phyloP scores from a whole-genome alignment of 2,113 vertebrate species.

The Labeo catla region DNA sequence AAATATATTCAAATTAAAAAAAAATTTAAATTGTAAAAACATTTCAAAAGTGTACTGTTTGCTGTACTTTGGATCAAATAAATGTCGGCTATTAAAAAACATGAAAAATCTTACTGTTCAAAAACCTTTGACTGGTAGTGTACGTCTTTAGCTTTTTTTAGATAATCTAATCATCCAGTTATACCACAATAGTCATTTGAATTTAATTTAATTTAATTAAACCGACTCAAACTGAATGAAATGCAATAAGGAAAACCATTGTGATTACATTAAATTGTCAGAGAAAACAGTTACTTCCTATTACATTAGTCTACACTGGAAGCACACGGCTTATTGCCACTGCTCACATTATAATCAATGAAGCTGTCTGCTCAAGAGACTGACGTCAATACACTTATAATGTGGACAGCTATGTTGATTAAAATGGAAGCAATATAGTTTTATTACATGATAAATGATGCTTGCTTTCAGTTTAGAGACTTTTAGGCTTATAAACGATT shows the following conservation, averaged over 20 bases:
- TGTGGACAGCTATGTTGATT: neutral
- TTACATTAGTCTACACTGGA: neutral
- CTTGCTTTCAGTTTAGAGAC: constrained; percentile 11
- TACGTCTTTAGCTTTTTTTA: neutral
- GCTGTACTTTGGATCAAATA: too few relatives aligned
- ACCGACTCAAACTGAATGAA: neutral
- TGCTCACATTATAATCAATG: neutral
- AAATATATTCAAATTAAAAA: too few relatives aligned
- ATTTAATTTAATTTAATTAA: neutral
- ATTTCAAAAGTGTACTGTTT: too few relatives aligned
- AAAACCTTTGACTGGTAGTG: too few relatives aligned
- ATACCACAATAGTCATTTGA: neutral
- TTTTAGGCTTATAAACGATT: neutral
- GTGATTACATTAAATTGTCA: neutral
- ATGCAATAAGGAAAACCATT: neutral
- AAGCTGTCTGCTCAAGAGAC: neutral
- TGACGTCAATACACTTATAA: constrained; percentile 9
- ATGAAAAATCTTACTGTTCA: too few relatives aligned
- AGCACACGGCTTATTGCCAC: neutral
- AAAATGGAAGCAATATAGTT: neutral
- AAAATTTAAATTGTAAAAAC: too few relatives aligned
- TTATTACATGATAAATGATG: neutral
- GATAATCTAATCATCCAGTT: neutral
- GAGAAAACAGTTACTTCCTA: neutral
- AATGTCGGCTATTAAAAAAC: too few relatives aligned